Evolutionary conservation across 2,113 vertebrate genomes (phyloP).

Genomic region (Apeltes quadracus): DNA sequence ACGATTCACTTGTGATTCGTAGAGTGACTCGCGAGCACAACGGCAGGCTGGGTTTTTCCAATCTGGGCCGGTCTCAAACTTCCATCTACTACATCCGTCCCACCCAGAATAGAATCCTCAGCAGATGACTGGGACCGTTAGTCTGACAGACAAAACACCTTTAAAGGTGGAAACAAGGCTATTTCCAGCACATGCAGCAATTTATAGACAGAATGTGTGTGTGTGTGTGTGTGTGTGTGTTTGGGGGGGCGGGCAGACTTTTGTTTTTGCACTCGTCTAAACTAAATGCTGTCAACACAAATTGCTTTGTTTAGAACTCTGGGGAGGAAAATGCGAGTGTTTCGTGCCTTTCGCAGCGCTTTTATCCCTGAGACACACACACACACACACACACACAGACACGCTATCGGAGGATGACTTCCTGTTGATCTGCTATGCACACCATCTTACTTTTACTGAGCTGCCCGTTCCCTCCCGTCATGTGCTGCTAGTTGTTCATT

Average conservation of each 20-base stretch:
- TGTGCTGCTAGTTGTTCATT: not conserved
- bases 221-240: not conserved
- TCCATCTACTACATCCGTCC: slow-evolving; percentile 22
- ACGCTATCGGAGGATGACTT: not conserved
- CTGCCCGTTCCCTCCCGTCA: not conserved
- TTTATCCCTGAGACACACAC: slow-evolving; percentile 19
- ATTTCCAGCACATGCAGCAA: slow-evolving; percentile 41
- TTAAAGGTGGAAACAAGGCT: slow-evolving; percentile 54
- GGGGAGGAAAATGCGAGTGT: slow-evolving; percentile 40
- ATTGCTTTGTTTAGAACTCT: slow-evolving; percentile 45
- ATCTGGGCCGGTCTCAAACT: slow-evolving; percentile 36
- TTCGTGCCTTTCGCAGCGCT: slow-evolving; percentile 30
- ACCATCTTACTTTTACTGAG: not conserved
- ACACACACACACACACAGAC: not conserved
- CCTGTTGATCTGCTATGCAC: not conserved
- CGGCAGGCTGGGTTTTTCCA: slow-evolving; percentile 5
- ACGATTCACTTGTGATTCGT: not conserved
- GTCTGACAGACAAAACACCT: slow-evolving; percentile 58
- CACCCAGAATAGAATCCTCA: slow-evolving; percentile 31
- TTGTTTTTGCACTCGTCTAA: slow-evolving; percentile 36
- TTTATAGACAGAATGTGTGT: slow-evolving; percentile 26
- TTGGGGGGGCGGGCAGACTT: not conserved
- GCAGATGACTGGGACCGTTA: slow-evolving; percentile 50
- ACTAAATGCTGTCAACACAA: slow-evolving; percentile 48
- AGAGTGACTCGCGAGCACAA: slow-evolving; percentile 9